Evolutionary conservation across 2,888 invertebrate genomes (phyloP), one percentile per base, ranked within the genome.

Genomic region (Chamaedrilus cognettii): DNA sequence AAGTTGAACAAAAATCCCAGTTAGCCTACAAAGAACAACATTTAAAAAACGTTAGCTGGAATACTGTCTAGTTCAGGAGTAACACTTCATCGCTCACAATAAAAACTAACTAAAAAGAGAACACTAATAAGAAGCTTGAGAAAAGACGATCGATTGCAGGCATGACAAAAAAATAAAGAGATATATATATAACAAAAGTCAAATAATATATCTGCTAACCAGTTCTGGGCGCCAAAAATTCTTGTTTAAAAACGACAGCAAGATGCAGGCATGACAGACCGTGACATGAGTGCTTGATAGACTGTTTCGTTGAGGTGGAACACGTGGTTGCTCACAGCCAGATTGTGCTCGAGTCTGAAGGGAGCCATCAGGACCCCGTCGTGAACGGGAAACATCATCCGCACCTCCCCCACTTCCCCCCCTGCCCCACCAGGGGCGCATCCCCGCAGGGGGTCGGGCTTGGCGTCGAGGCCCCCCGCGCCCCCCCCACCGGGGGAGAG

Each of bases 291-390:
- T 74, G 96, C 96, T 86, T 96, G 95, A 87, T 95, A 94, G 77
- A 96, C 94, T 79, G 94, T 92, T 70, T 92, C 91, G 86, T 95
- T 94, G 80, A 96, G 88, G 87, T 96, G 94, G 89, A 96, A 97
- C 87, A 93, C 94, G 85, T 96, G 96, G 87, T 96, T 96, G 88
- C 95, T 96, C 85, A 96, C 96, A 79, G 95, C 94, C 85, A 96
- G 88, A 87, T 96, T 96, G 88, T 96, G 96, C 86, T 96, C 94
- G 87, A 97, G 88, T 84, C 96, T 90, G 89, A 96, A 96, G 77
- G 96, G 96, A 81, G 94, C 91, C 86, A 97, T 87, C 83, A 96
- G 94, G 81, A 95, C 94, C 82, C 96, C 96, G 87, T 96, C 96
- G 85, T 95, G 88, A 78, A 96, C 95, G 77, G 96, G 96, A 88